Conservation (phyloP, 2,113 vertebrate species). For the Tychaedon coryphoeus region DNA sequence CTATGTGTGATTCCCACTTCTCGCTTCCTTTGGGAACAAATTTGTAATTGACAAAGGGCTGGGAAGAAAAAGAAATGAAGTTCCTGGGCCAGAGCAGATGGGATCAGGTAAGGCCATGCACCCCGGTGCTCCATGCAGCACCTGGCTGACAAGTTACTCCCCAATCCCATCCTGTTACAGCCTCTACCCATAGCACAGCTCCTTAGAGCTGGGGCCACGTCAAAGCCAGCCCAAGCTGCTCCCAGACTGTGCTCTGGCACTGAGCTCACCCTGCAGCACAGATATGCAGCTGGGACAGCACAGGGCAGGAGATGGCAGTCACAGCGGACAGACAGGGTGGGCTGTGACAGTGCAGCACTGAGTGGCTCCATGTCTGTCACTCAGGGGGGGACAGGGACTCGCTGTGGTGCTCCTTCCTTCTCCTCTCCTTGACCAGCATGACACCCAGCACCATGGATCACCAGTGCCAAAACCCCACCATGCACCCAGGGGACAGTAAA, state of each 20-base stretch:
- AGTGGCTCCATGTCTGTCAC: background rate
- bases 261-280: background rate
- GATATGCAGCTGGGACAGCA: fast-evolving
- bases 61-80: background rate
- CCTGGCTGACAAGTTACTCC: background rate
- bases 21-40: fast-evolving
- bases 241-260: fast-evolving
- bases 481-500: fast-evolving
- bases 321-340: fast-evolving
- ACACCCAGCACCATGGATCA: fast-evolving
- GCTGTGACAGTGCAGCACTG: fast-evolving
- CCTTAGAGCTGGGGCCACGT: fast-evolving
- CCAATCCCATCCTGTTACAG: fast-evolving
- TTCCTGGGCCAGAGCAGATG: background rate
- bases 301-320: fast-evolving
- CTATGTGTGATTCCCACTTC: fast-evolving
- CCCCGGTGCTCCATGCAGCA: background rate
- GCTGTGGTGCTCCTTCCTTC: background rate
- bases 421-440: fast-evolving
- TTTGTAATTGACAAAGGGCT: background rate
- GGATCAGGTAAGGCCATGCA: fast-evolving
- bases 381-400: fast-evolving
- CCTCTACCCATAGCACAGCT: fast-evolving
- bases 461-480: background rate
- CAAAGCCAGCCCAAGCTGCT: fast-evolving